These are phyloP conservation scores for Pandemis cinnamomeana DNA, from an alignment of 2,888 invertebrate species.

Conservation along the genomic window DNA sequence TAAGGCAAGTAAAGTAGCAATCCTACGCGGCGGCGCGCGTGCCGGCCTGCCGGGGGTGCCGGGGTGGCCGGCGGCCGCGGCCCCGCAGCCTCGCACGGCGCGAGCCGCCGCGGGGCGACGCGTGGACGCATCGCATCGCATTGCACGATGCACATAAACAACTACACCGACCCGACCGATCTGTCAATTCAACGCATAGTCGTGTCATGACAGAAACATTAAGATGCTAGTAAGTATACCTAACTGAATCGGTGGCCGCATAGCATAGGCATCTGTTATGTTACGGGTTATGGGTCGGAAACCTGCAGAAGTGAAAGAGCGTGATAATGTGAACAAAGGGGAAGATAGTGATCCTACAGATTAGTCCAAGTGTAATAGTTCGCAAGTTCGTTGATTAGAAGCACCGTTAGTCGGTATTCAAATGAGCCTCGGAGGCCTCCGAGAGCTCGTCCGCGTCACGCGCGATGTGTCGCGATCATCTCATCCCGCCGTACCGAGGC, in stretches of 20 bases:
- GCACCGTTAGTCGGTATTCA: slow-evolving; percentile 44
- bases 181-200: no score
- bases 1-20: background rate
- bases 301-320: background rate
- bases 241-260: no score
- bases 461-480: slow-evolving; percentile 52
- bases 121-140: no score
- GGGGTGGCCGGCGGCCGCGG: background rate
- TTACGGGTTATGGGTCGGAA: background rate
- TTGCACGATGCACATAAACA: no score
- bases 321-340: background rate
- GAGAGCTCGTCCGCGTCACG: slow-evolving; percentile 37
- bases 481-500: slow-evolving; percentile 26
- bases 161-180: no score
- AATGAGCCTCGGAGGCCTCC: slow-evolving; percentile 36
- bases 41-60: background rate
- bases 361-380: background rate
- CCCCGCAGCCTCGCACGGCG: background rate
- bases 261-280: background rate
- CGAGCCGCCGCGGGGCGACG: no score
- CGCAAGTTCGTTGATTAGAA: slow-evolving; percentile 32
- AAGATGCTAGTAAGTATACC: no score
- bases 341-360: background rate
- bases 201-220: no score
- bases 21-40: background rate